Evolutionary conservation across 2,113 vertebrate species (phyloP).

Genomic region (Mionectes macconnelli): DNA sequence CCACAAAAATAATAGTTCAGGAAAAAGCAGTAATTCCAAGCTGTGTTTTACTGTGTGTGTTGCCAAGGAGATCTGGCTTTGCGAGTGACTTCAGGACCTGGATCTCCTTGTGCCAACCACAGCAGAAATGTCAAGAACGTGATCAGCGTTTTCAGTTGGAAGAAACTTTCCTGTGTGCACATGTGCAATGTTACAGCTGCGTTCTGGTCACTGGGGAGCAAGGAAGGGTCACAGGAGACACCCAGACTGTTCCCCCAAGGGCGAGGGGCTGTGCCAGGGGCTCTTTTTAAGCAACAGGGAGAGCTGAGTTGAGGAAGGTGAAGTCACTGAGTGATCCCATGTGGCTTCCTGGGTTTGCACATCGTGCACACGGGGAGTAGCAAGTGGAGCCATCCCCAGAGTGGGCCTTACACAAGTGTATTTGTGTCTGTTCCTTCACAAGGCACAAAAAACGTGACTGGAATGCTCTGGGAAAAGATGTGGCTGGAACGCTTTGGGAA

Average conservation of each 20-base stretch:
- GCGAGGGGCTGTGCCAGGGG: neutral
- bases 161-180: neutral
- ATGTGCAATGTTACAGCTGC: neutral
- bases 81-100: neutral
- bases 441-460: neutral
- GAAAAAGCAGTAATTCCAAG: neutral
- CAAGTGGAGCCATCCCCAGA: neutral
- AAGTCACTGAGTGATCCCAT: neutral
- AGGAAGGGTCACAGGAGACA: neutral
- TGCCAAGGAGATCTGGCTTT: constrained; percentile 13
- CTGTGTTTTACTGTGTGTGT: neutral
- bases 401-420: neutral
- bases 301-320: neutral
- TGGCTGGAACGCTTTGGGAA: neutral
- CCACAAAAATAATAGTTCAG: neutral
- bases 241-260: neutral
- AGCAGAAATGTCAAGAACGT: neutral
- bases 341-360: neutral
- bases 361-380: fast-evolving
- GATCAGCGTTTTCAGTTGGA: neutral
- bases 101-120: neutral
- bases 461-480: neutral
- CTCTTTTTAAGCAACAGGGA: neutral
- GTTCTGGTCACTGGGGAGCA: neutral
- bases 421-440: neutral